These are phyloP conservation scores for Theristicus caerulescens DNA, from an alignment of 2,113 vertebrate genomes.

Conservation along the genomic window DNA sequence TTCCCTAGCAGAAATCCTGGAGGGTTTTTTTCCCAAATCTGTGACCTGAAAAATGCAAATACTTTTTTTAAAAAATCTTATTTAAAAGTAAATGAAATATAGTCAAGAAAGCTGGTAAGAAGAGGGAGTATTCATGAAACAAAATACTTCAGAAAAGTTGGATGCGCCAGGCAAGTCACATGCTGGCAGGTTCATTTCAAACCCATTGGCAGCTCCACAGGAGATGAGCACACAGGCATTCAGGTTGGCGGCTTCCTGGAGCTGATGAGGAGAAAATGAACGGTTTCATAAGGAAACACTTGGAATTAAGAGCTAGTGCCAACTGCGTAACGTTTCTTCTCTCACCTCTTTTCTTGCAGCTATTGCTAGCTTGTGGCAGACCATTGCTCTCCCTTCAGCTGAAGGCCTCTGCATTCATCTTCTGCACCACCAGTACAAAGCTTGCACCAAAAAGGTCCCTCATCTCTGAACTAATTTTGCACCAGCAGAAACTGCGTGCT, in stretches of 20 bases:
- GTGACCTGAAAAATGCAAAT: not conserved
- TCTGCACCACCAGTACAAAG: not conserved
- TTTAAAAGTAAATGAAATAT: not conserved
- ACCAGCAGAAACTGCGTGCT: not conserved
- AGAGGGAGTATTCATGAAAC: not conserved
- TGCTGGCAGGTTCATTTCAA: not conserved
- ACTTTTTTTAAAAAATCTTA: not conserved
- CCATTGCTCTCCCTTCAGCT: not conserved
- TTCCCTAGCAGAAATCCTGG: not conserved
- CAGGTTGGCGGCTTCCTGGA: not conserved
- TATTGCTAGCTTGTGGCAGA: not conserved
- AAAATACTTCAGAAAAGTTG: not conserved
- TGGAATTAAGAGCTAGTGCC: not conserved
- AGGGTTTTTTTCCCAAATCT: not conserved
- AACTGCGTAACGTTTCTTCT: not conserved
- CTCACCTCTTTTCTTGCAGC: not conserved
- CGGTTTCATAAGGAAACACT: not conserved
- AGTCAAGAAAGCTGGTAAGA: not conserved
- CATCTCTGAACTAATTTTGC: not conserved
- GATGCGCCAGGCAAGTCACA: not conserved
- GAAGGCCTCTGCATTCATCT: not conserved
- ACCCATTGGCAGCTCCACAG: not conserved
- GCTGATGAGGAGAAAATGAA: not conserved
- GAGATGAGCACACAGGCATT: not conserved
- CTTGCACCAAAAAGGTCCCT: not conserved